These are phyloP conservation scores for Fistularia tabacaria DNA, from an alignment of 2,797 vertebrate genomes.

Conservation along the genomic window DNA sequence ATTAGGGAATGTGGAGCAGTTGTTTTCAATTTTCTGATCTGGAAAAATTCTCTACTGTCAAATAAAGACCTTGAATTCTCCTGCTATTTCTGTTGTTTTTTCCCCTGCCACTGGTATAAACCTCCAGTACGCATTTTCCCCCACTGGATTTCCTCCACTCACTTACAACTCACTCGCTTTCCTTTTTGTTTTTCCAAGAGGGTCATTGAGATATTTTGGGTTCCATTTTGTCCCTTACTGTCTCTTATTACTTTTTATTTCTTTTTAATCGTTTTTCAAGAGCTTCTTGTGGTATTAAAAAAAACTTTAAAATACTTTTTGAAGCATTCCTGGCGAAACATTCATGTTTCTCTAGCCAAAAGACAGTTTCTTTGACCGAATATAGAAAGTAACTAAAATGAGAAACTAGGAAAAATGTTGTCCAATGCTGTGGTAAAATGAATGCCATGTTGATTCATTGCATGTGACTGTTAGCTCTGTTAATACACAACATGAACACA, in stretches of 20 bases:
- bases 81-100: conserved; percentile 61
- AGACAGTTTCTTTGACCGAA: conserved; percentile 41
- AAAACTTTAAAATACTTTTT: conserved; percentile 48
- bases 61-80: conserved; percentile 35
- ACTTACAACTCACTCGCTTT: conserved; percentile 46
- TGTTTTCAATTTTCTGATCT: conserved; percentile 34
- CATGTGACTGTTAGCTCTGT: conserved; percentile 3
- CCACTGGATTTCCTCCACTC: conserved; percentile 58
- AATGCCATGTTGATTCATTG: conserved; percentile 17
- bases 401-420: conserved; percentile 36
- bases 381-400: conserved; percentile 56
- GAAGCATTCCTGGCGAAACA: conserved; percentile 53
- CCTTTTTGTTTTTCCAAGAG: conserved; percentile 57
- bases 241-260: conserved; percentile 57
- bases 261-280: conserved; percentile 71
- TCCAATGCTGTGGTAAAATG: conserved; percentile 29
- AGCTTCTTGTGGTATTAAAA: conserved; percentile 39
- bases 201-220: conserved; percentile 56
- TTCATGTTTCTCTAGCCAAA: conserved; percentile 35
- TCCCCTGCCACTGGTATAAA: conserved; percentile 59
- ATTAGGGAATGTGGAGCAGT: conserved; percentile 36
- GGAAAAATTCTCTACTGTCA: conserved; percentile 38
- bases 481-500: too few species aligned
- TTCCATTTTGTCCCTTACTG: conserved; percentile 40
- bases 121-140: conserved; percentile 56